phyloP scores from a whole-genome alignment of 2,113 vertebrate species.

The Crotalus tigris region DNA sequence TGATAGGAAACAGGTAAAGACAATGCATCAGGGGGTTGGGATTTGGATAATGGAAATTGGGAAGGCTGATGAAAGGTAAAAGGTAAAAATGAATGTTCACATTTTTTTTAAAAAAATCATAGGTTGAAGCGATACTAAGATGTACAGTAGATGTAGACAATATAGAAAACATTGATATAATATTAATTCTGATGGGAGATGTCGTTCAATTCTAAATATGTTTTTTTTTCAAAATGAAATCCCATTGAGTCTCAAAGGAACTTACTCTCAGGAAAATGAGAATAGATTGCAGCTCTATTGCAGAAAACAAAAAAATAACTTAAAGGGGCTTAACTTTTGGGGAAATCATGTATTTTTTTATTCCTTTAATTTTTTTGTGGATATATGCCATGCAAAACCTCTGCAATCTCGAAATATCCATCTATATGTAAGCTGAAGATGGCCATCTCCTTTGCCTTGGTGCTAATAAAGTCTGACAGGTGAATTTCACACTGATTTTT shows the following conservation, averaged over 20 bases:
- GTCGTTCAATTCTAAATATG: background rate
- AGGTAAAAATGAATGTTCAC: background rate
- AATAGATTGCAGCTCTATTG: background rate
- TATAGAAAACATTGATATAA: background rate
- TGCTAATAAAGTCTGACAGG: background rate
- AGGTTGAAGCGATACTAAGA: background rate
- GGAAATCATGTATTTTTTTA: background rate
- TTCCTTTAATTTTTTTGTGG: background rate
- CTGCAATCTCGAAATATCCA: background rate
- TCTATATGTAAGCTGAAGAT: background rate
- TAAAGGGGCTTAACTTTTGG: background rate
- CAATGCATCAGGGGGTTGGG: background rate
- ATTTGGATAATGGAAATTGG: background rate
- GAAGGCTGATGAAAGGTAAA: background rate
- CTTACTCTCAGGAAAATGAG: background rate
- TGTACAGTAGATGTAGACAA: background rate
- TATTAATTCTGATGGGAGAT: background rate
- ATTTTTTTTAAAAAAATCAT: background rate
- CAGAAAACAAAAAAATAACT: background rate
- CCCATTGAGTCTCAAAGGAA: background rate
- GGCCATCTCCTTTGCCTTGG: background rate
- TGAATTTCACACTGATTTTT: background rate
- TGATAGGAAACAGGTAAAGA: background rate
- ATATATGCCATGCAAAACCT: background rate
- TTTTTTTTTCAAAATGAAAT: background rate